phyloP scores from a whole-genome alignment of 2,888 invertebrate species.

The Ornithoptera alexandrae region DNA sequence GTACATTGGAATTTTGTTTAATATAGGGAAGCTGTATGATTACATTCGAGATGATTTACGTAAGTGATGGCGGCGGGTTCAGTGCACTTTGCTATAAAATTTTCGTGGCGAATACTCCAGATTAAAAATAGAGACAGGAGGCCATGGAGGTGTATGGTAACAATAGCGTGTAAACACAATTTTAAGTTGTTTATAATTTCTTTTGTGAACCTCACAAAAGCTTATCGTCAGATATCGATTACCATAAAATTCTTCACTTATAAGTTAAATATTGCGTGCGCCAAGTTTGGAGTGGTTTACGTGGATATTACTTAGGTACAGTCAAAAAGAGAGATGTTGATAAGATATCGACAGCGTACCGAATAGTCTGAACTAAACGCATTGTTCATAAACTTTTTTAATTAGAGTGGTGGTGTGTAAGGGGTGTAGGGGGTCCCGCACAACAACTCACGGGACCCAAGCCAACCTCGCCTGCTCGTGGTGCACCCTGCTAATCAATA shows the following conservation, averaged over 20 bases:
- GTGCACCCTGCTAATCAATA: too few species aligned
- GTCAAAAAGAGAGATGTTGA: too few species aligned
- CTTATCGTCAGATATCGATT: slow-evolving; percentile 15
- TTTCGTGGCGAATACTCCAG: slow-evolving; percentile 30
- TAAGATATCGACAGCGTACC: too few species aligned
- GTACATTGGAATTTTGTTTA: too few species aligned
- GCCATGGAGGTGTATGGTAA: slow-evolving; percentile 18
- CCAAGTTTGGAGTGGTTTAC: too few species aligned
- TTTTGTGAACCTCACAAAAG: slow-evolving; percentile 17
- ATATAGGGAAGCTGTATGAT: background rate
- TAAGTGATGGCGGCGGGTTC: slow-evolving; percentile 15
- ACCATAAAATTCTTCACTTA: background rate
- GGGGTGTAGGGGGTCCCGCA: too few species aligned
- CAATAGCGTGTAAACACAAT: slow-evolving; percentile 26
- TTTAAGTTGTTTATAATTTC: slow-evolving; percentile 23
- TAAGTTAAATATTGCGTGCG: background rate
- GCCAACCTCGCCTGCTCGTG: too few species aligned
- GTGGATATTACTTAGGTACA: too few species aligned
- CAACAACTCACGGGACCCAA: too few species aligned
- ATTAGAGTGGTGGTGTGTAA: too few species aligned
- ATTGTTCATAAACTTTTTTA: too few species aligned
- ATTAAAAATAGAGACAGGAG: slow-evolving; percentile 31
- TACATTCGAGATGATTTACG: slow-evolving; percentile 14
- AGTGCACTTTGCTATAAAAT: slow-evolving; percentile 27
- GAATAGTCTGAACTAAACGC: too few species aligned